Base-by-base conservation (phyloP, 2,888 invertebrate species). In the Ochlodes sylvanus region DNA sequence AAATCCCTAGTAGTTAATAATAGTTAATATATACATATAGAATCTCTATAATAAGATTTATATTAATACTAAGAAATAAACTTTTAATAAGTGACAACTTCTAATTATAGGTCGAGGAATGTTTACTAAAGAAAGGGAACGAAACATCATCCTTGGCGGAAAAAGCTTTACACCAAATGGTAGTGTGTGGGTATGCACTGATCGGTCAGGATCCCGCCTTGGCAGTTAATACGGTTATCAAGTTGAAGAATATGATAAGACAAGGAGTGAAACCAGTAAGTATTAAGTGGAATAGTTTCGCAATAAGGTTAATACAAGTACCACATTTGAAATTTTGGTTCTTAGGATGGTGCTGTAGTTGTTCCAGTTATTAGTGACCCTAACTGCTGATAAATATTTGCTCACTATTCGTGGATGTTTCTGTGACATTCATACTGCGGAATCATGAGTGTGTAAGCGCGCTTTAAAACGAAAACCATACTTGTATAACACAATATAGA, bases 81-180 rank as follows among this genome's bases (percentile, higher is more conserved):
- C 2, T 5, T 47, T 2, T 47, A 1, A 47, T 17, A 47, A 47
- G 0, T 15, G 5, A 15, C 4, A 1, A 44, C 1, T 47, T 17
- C 7, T 2, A 14, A 14, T 58, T 57, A 12, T 67, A 92, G 91
- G 75, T 87, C 14, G 86, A 89, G 1, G 64, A 32, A 5, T 92
- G 92, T 57, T 76, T 92, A 1, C 27, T 68, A 10, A 73, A 76
- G n/a, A 81, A 79, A 38, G 85, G 89, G 67, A 90, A 89, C 57
- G 80, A 80, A 44, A 91, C 90, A 0, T 71, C 86, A 42, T 75
- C 79, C 0, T 68, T 92, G n/a, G 91, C 92, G 0, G 92, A 92
- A 77, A 91, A 87, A 71, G 88, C 92, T 2, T 77, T 93, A 0
- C 92, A 92, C 63, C 91, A 92, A 75, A 92, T 93, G 92, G 92